A percentile compares a stretch with the other conserved stretches of the same genome.
These are phyloP conservation scores for Xerus rutilus DNA, from an alignment of 2,797 vertebrate species.

Conservation along the genomic window DNA sequence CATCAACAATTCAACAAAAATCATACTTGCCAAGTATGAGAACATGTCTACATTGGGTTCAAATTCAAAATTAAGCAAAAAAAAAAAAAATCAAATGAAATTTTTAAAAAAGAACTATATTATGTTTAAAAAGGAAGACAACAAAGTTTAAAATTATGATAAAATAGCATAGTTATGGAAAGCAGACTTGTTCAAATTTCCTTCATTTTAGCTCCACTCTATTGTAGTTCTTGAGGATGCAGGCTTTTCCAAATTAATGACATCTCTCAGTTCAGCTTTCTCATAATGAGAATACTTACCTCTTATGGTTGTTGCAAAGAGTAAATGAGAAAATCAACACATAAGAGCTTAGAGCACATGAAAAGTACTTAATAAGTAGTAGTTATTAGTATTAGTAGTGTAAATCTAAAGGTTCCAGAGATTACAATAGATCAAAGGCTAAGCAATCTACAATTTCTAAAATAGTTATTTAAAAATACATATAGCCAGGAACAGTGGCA, in stretches of 20 bases:
- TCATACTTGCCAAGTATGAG: conserved; percentile 26
- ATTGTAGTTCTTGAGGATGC: background rate
- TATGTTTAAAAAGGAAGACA: conserved; percentile 51
- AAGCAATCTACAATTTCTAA: conserved; percentile 46
- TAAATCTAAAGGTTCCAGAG: background rate
- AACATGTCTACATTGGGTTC: background rate
- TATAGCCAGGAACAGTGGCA: too few species aligned
- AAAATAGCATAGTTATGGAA: conserved; percentile 19
- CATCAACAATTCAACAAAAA: conserved; percentile 34
- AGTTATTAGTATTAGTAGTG: conserved; percentile 16
- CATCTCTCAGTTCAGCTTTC: conserved; percentile 35
- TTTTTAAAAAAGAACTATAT: background rate
- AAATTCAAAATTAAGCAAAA: conserved; percentile 54
- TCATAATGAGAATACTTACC: conserved; percentile 48
- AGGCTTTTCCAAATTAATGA: conserved; percentile 51
- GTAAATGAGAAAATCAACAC: conserved; percentile 57
- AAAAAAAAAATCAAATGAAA: background rate
- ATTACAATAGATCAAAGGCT: conserved; percentile 56
- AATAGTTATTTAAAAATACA: conserved; percentile 26
- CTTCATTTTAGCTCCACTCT: conserved; percentile 21
- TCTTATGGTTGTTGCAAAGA: conserved; percentile 14
- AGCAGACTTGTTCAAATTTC: background rate
- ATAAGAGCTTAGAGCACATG: conserved; percentile 45
- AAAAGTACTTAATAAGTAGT: conserved; percentile 55
- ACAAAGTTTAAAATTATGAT: conserved; percentile 42